Percentiles rank a stretch among this genome's conserved stretches.
phyloP scores from a whole-genome alignment of 1,140 invertebrate genomes.

The Adoxophyes honmai region DNA sequence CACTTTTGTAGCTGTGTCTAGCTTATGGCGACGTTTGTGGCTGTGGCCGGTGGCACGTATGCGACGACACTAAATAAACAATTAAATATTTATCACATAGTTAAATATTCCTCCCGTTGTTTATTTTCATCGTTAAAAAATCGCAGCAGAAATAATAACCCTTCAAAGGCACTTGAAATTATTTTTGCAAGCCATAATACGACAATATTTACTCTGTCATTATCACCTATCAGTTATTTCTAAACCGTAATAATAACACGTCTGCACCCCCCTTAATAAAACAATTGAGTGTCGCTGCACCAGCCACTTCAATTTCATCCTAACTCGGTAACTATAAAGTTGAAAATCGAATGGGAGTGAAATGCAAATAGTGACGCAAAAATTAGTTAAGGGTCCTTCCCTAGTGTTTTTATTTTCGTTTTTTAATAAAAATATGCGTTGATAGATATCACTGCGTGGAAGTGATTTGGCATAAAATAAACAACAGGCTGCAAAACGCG shows the following conservation, averaged over 20 bases:
- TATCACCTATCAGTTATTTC: constrained; percentile 37
- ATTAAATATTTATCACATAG: too few species aligned
- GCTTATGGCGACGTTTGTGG: too few species aligned
- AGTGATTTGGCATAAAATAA: constrained; percentile 73
- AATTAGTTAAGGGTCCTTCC: constrained; percentile 22
- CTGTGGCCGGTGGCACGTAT: too few species aligned
- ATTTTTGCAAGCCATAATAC: constrained; percentile 13
- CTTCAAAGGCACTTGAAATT: background rate
- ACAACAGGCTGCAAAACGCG: constrained; percentile 62
- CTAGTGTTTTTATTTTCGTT: constrained; percentile 43
- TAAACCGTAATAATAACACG: constrained; percentile 52
- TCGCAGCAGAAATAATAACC: too few species aligned
- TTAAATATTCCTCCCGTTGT: too few species aligned
- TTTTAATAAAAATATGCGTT: constrained; percentile 66
- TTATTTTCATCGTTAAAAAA: too few species aligned
- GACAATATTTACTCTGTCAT: constrained; percentile 35
- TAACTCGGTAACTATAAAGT: background rate
- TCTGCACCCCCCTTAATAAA: constrained; percentile 21
- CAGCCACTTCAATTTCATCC: background rate
- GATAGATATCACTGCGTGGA: constrained; percentile 68
- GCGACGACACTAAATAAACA: too few species aligned
- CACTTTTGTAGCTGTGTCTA: too few species aligned
- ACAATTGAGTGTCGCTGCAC: constrained; percentile 13
- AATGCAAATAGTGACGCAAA: background rate
- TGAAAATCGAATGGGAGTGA: background rate